Percentiles rank a stretch among this genome's conserved stretches.
Evolutionary conservation across 1,140 invertebrate species (phyloP).

Genomic region (Zaprionus taronus): DNA sequence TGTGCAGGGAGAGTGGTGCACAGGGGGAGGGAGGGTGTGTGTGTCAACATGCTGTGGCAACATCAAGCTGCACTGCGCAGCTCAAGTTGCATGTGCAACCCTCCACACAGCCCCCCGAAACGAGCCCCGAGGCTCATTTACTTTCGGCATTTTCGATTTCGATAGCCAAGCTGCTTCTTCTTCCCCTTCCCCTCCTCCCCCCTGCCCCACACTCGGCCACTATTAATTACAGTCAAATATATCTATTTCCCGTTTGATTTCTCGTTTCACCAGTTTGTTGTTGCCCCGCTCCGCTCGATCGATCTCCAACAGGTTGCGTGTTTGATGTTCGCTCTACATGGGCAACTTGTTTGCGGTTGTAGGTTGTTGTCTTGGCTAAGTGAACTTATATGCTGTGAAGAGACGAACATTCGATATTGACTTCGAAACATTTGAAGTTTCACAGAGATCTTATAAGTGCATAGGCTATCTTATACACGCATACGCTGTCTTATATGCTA

Average conservation of each 20-base stretch:
- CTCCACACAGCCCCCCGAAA: no score
- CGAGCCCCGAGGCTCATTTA: slow-evolving; percentile 8
- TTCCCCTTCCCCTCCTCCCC: not conserved
- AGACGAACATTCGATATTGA: not conserved
- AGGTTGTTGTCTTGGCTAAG: slow-evolving; percentile 45
- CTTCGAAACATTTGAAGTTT: slow-evolving; percentile 9
- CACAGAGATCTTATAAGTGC: no score
- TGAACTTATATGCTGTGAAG: slow-evolving; percentile 28
- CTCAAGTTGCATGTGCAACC: not conserved
- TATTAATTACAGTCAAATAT: not conserved
- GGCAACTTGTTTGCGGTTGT: slow-evolving; percentile 25
- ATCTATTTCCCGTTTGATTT: not conserved
- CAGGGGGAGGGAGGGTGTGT: not conserved
- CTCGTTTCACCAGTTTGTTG: not conserved
- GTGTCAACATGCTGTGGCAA: no score
- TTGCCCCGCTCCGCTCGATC: not conserved
- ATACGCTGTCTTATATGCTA: not conserved
- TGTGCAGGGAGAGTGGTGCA: not conserved
- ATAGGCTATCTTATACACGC: not conserved
- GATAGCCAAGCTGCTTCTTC: slow-evolving; percentile 8
- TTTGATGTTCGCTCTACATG: not conserved
- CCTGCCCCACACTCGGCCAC: not conserved
- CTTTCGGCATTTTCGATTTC: not conserved
- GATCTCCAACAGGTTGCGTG: slow-evolving; percentile 24
- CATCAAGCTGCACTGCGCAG: not conserved